Percentiles rank a stretch among this genome's conserved stretches.
Evolutionary conservation across 92 coral and sea anemone genomes (phyloP).

Genomic region (Bergia puertoricense): DNA sequence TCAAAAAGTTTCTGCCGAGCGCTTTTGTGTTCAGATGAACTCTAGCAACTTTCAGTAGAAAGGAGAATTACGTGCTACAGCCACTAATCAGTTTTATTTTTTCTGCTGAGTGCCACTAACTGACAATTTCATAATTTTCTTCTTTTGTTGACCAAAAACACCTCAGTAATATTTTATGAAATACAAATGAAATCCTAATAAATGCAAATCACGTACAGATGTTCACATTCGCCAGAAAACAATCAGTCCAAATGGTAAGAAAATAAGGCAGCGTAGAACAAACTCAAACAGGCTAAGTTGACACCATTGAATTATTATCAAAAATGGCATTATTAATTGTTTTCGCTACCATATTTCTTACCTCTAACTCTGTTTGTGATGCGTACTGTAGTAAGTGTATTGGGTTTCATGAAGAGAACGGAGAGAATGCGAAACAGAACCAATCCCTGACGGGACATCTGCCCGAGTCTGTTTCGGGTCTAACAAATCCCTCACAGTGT

Average conservation of each 20-base stretch:
- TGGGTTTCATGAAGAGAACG: neutral
- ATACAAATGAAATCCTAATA: neutral
- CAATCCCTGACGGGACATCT: neutral
- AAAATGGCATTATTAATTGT: neutral
- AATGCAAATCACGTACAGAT: neutral
- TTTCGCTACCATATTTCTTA: neutral
- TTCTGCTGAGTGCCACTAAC: too few relatives aligned
- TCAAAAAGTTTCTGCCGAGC: too few relatives aligned
- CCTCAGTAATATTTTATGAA: neutral
- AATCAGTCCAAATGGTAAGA: too few relatives aligned
- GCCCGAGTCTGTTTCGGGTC: neutral
- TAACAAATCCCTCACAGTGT: constrained; percentile 5
- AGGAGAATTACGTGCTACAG: too few relatives aligned
- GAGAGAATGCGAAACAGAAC: neutral
- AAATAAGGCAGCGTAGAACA: too few relatives aligned
- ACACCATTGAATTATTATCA: neutral
- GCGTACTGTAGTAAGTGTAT: constrained; percentile 12
- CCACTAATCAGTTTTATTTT: too few relatives aligned
- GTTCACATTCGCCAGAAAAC: too few relatives aligned
- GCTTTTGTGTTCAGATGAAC: too few relatives aligned
- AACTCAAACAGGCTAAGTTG: neutral
- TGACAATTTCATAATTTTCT: too few relatives aligned
- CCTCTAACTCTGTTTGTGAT: neutral
- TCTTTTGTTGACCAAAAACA: neutral
- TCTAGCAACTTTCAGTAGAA: too few relatives aligned